Evolutionary conservation across 2,797 vertebrate genomes (phyloP), one percentile per base, ranked within the genome.

Genomic region (Vultur gryphus): DNA sequence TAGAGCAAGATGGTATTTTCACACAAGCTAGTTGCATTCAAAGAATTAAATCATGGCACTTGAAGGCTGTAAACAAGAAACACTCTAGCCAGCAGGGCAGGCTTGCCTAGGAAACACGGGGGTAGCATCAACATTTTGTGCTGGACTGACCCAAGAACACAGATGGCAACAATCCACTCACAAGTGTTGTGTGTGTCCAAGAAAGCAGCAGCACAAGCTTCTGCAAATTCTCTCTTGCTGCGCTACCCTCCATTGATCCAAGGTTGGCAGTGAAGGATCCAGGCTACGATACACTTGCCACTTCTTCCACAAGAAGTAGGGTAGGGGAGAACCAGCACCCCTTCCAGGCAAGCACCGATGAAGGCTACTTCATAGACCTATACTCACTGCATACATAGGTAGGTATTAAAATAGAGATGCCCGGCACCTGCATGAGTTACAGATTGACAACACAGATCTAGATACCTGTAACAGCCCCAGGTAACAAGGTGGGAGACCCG

Each of bases 231-330:
- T 13, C 55, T 69, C 65, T 26, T 65, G n/a, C 71, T 65, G 39
- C 1, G 1, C 39, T 26, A 41, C 25, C 41, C n/a, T 51, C 28
- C 0, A 0, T 10, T 19, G 59, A 70, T 72, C 70, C 0, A 0
- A 52, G 52, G 69, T 0, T 31, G n/a, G 46, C 59, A 89, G 72
- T 0, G 0, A 84, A 59, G 67, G n/a, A 72, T 70, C 46, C 70
- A 87, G 46, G 49, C 43, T 81, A 3, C 2, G 2, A 41, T 0
- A 39, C 41, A 17, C 20, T 41, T 78, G 70, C 7, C 29, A 39
- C 54, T 69, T 80, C 58, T 41, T 44, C 59, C 33, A 67, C 35
- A 78, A 76, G 39, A 19, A 78, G 57, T 1, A 49, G 25, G 14
- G 28, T 33, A 14, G 9, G 17, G 37, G 57, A 84, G 24, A 84